A percentile compares a stretch with the other conserved stretches of the same genome.
Conservation (phyloP, 2,888 invertebrate species). For the Chrysotoxum bicinctum region DNA sequence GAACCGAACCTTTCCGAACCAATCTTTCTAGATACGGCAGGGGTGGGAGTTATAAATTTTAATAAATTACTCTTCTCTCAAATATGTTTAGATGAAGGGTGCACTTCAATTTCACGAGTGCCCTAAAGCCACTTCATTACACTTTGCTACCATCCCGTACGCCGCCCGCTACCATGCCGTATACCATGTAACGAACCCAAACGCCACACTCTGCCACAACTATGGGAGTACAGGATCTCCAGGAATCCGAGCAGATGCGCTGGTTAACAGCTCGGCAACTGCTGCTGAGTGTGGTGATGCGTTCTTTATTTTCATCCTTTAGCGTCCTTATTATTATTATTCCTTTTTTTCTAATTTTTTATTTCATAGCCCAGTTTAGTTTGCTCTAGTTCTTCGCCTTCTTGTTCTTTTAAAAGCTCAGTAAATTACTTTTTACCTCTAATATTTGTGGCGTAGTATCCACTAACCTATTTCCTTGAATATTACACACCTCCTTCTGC, state of each 20-base stretch:
- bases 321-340: constrained; percentile 34
- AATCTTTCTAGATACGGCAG: not conserved
- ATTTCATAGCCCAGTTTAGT: constrained; percentile 37
- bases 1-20: not conserved
- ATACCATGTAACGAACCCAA: not conserved
- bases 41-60: constrained; percentile 54
- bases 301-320: constrained; percentile 38
- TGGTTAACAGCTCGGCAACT: constrained; percentile 18
- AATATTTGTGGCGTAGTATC: constrained; percentile 56
- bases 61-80: constrained; percentile 51
- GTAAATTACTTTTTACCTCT: constrained; percentile 66
- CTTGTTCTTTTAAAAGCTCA: constrained; percentile 63
- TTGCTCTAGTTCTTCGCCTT: constrained; percentile 48
- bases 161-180: too few relatives aligned
- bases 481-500: constrained; percentile 13
- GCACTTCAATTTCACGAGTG: constrained; percentile 37
- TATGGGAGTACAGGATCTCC: not conserved
- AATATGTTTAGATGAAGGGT: constrained; percentile 37
- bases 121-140: constrained; percentile 59
- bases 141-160: not conserved
- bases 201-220: not conserved
- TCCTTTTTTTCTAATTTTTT: not conserved
- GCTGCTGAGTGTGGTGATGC: constrained; percentile 33
- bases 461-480: constrained; percentile 56
- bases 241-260: constrained; percentile 38